These are phyloP conservation scores for Bicyclus anynana DNA, from an alignment of 1,140 invertebrate genomes.

Conservation along the genomic window DNA sequence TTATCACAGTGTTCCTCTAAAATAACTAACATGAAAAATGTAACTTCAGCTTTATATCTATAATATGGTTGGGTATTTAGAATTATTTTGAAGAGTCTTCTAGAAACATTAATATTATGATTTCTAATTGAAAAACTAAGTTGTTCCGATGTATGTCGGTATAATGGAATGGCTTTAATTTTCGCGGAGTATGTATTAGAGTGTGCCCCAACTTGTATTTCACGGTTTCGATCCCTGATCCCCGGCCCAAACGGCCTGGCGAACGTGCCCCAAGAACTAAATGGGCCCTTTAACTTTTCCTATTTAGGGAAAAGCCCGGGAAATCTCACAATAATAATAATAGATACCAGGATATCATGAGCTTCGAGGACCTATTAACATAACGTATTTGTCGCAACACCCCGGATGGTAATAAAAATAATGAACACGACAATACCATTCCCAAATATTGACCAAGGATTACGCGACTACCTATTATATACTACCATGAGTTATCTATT, in stretches of 20 bases:
- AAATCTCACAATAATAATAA: constrained; percentile 62
- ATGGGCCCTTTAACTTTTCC: constrained; percentile 68
- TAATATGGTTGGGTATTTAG: no score
- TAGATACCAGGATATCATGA: constrained; percentile 44
- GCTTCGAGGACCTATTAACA: constrained; percentile 39
- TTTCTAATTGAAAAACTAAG: not conserved
- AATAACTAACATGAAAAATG: no score
- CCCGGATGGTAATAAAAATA: constrained; percentile 23
- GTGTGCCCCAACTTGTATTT: constrained; percentile 16
- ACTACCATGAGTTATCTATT: no score
- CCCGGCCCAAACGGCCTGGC: constrained; percentile 24
- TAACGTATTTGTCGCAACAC: constrained; percentile 36
- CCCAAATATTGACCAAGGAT: constrained; percentile 19
- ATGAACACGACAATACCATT: constrained; percentile 22
- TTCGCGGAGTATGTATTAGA: constrained; percentile 12
- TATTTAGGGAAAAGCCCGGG: constrained; percentile 57
- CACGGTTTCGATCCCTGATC: constrained; percentile 22
- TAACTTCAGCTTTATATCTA: no score
- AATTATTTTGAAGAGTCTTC: no score
- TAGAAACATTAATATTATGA: no score
- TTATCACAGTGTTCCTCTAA: no score
- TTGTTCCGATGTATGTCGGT: not conserved
- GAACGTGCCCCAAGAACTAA: constrained; percentile 53
- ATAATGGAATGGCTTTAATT: not conserved
- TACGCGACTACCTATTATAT: not conserved